phyloP scores from a whole-genome alignment of 2,797 vertebrate genomes.

The Hydrocynus forskahlii region DNA sequence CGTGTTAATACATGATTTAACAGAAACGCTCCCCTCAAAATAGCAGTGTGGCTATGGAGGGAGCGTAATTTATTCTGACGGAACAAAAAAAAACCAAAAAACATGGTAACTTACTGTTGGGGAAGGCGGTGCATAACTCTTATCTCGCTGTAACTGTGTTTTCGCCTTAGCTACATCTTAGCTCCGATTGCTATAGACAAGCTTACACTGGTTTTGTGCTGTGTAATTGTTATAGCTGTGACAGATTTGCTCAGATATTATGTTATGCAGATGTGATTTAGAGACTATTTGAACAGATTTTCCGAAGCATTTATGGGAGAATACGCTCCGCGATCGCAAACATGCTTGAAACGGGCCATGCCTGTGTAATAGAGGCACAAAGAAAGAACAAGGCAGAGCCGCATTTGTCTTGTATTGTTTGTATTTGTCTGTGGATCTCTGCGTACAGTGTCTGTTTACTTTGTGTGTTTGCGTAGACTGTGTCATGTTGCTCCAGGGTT shows the following conservation, averaged over 20 bases:
- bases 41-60: constrained; percentile 46
- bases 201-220: constrained; percentile 35
- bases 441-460: constrained; percentile 12
- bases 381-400: constrained; percentile 4
- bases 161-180: constrained; percentile 42
- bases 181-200: constrained; percentile 30
- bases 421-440: constrained; percentile 20
- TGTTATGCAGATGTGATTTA: constrained; percentile 29
- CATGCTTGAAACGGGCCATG: background rate
- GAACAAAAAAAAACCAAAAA: constrained; percentile 35
- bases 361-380: constrained; percentile 24
- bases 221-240: constrained; percentile 26
- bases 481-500: constrained; percentile 45
- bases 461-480: constrained; percentile 28
- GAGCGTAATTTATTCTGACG: constrained; percentile 53
- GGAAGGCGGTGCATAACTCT: constrained; percentile 48
- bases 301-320: constrained; percentile 3
- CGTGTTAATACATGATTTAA: constrained; percentile 63
- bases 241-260: constrained; percentile 32
- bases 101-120: constrained; percentile 43
- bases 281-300: constrained; percentile 30
- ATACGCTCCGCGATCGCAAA: background rate
- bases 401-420: constrained; percentile 22
- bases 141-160: constrained; percentile 44
- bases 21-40: constrained; percentile 51